Percentiles rank a stretch among this genome's conserved stretches.
These are phyloP conservation scores for Macrostomum lignano DNA, from an alignment of 1,140 invertebrate genomes.

Conservation along the genomic window DNA sequence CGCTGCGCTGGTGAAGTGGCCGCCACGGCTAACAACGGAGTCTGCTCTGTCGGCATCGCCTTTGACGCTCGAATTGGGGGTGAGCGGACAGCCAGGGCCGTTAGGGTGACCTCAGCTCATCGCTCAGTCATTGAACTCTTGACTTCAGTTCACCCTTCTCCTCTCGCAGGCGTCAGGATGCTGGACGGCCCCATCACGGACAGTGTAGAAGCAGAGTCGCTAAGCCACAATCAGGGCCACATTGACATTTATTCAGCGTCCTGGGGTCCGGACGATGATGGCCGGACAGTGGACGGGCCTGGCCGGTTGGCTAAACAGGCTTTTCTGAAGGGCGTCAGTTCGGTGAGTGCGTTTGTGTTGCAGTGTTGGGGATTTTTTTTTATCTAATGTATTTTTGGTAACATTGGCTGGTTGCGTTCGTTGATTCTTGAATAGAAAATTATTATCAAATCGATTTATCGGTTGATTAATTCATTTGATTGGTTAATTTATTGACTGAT, in stretches of 20 bases:
- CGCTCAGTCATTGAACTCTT: too few relatives aligned
- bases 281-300: constrained; percentile 54
- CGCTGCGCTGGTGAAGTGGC: constrained; percentile 95
- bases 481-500: too few relatives aligned
- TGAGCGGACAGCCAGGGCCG: too few relatives aligned
- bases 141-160: too few relatives aligned
- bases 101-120: too few relatives aligned
- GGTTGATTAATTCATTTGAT: too few relatives aligned
- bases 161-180: constrained; percentile 65
- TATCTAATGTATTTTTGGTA: too few relatives aligned
- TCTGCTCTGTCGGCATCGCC: constrained; percentile 80
- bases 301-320: constrained; percentile 45
- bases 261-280: constrained; percentile 61
- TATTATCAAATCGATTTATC: too few relatives aligned
- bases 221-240: constrained; percentile 71
- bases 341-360: too few relatives aligned
- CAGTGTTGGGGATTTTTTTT: too few relatives aligned
- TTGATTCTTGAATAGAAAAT: too few relatives aligned
- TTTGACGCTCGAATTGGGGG: constrained; percentile 69
- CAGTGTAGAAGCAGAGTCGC: constrained; percentile 69
- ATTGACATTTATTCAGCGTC: constrained; percentile 93
- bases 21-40: constrained; percentile 71
- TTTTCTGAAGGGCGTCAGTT: constrained; percentile 49
- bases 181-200: constrained; percentile 91
- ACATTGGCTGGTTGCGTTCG: too few relatives aligned